Base-by-base conservation (phyloP, 2,888 invertebrate species). In the Eupithecia subumbrata region DNA sequence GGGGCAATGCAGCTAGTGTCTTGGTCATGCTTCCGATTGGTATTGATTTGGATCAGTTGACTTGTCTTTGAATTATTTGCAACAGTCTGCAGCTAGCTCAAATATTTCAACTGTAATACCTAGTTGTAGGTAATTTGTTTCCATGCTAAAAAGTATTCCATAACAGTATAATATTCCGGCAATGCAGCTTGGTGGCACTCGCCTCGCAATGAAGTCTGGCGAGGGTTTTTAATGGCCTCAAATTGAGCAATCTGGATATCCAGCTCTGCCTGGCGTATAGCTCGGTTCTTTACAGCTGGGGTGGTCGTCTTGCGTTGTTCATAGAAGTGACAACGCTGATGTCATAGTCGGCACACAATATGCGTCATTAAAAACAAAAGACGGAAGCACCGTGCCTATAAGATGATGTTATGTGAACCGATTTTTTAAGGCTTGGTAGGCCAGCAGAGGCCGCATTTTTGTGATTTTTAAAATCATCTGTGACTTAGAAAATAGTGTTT, bases 221-320 rank as follows among this genome's bases (percentile, higher is more conserved):
- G 66, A 64, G 66, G 37, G 66, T 68, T 73, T 76, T 73, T 73
- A 76, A 76, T 76, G 73, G 63, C 67, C 48, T 72, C 70, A 66
- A 76, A 76, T 76, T 73, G 67, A 68, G 73, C 76, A 48, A 76
- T 71, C 48, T n/a, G 66, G 37, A 66, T 66, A 66, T 37, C 66
- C 14, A 66, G 37, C 37, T 37, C n/a, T 18, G 66, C 18, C 9
- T 40, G n/a, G 66, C 37, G 37, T 3, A 37, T 66, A 66, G 66
- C 11, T 18, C 4, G 37, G 40, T 37, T 56, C 2, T 22, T 22
- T 22, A 22, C 56, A 22, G 56, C 56, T 56, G 56, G 52, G 3
- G 22, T 12, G 9, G 52, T 52, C n/a, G 52, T n/a, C 3, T 52
- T n/a, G 9, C 3, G 52, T 52, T 52, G 22, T 60, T 60, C 12